Evolutionary conservation across 2,888 invertebrate genomes (phyloP).

Genomic region (Monoplex corrugatus): DNA sequence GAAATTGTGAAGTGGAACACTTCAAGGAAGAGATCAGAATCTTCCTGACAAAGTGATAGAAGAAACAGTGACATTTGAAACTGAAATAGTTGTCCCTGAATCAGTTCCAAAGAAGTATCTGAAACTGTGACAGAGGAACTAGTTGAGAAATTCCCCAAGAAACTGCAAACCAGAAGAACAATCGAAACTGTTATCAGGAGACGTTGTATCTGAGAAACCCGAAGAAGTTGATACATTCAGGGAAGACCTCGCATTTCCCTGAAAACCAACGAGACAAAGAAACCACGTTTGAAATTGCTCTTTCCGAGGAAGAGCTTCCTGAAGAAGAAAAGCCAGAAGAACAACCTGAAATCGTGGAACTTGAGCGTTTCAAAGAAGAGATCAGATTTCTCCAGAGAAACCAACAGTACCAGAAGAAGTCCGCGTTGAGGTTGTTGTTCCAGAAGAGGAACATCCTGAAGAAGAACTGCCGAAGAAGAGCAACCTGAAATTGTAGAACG

Average conservation of each 20-base stretch:
- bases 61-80: neutral
- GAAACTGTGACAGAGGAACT: neutral
- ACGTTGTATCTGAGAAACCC: neutral
- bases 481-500: neutral
- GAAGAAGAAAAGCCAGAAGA: slow-evolving; percentile 25
- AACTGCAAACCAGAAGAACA: neutral
- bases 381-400: slow-evolving; percentile 45
- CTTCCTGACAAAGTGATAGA: slow-evolving; percentile 36
- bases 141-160: neutral
- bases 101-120: neutral
- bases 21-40: slow-evolving; percentile 47
- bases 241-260: neutral
- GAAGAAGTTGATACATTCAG: slow-evolving; percentile 29
- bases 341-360: slow-evolving; percentile 52
- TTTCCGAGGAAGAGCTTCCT: slow-evolving; percentile 23
- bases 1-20: neutral
- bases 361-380: slow-evolving; percentile 43
- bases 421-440: neutral
- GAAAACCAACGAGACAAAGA: slow-evolving; percentile 40
- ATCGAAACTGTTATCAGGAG: neutral
- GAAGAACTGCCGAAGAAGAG: slow-evolving; percentile 46
- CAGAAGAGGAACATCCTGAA: neutral
- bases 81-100: neutral
- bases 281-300: neutral
- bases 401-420: neutral